These are phyloP conservation scores for Leuciscus waleckii DNA, from an alignment of 2,797 vertebrate genomes.

Conservation along the genomic window DNA sequence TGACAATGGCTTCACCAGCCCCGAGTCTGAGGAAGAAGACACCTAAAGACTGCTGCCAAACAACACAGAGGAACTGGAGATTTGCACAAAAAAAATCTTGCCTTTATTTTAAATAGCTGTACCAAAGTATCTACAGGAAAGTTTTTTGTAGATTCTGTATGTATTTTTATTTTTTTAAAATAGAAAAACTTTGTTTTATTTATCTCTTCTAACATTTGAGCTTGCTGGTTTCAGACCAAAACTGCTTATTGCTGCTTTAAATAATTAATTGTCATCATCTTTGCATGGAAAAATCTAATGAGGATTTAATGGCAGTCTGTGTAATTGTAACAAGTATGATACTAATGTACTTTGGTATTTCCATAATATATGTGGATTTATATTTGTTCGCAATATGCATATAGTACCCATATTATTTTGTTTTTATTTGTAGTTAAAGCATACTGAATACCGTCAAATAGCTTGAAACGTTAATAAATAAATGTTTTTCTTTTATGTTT, in stretches of 20 bases:
- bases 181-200: neutral
- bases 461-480: slow-evolving; percentile 10
- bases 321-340: neutral
- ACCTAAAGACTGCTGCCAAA: slow-evolving; percentile 30
- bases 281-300: slow-evolving; percentile 9
- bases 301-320: too few relatives aligned
- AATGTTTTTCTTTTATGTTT: slow-evolving; percentile 10
- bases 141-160: slow-evolving; percentile 2
- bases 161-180: neutral
- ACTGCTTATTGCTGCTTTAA: neutral
- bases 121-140: neutral
- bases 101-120: slow-evolving; percentile 13
- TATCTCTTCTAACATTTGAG: slow-evolving; percentile 9
- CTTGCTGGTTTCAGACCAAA: neutral
- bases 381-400: slow-evolving; percentile 14
- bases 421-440: neutral
- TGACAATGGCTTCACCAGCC: slow-evolving; percentile 32
- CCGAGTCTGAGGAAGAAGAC: slow-evolving; percentile 37
- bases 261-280: neutral
- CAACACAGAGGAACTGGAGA: slow-evolving; percentile 35
- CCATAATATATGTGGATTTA: slow-evolving; percentile 7
- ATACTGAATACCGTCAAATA: neutral
- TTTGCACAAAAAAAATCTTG: neutral
- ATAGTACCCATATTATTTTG: neutral
- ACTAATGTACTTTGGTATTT: neutral